A percentile compares a stretch with the other conserved stretches of the same genome.
Evolutionary conservation across 2,888 invertebrate species (phyloP).

Genomic region (Aquatica leii): DNA sequence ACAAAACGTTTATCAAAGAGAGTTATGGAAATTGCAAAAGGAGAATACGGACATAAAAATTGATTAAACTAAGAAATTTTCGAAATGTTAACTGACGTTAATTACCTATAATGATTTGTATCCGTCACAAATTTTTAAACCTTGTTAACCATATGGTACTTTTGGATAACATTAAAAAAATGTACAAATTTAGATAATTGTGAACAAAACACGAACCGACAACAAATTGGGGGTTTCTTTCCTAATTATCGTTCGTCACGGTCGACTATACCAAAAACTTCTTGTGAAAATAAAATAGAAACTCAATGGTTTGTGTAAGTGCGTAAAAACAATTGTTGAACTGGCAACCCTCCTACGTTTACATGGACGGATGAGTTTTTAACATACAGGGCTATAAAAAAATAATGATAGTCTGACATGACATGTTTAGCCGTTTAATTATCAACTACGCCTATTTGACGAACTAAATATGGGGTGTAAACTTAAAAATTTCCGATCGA

Average conservation of each 20-base stretch:
- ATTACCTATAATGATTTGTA: slow-evolving; percentile 50
- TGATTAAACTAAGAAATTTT: no score
- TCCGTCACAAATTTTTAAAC: slow-evolving; percentile 42
- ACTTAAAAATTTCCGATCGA: not conserved
- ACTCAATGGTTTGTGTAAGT: not conserved
- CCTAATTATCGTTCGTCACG: not conserved
- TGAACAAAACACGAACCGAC: slow-evolving; percentile 3
- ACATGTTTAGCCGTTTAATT: slow-evolving; percentile 41
- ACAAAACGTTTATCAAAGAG: no score
- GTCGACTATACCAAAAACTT: no score
- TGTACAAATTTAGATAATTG: not conserved
- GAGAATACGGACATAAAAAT: no score
- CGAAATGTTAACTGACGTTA: no score
- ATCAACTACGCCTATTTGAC: slow-evolving; percentile 33
- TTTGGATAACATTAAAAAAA: not conserved
- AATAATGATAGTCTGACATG: slow-evolving; percentile 32
- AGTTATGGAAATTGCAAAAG: no score
- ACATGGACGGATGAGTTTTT: not conserved
- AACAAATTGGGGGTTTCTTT: not conserved
- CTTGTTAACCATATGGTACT: not conserved
- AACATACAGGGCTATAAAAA: not conserved
- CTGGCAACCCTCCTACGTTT: not conserved
- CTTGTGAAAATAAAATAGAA: no score
- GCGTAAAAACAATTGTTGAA: not conserved
- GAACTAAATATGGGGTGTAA: slow-evolving; percentile 29